These are phyloP conservation scores for Galendromus occidentalis DNA, from an alignment of 1,140 invertebrate species.

Conservation along the genomic window DNA sequence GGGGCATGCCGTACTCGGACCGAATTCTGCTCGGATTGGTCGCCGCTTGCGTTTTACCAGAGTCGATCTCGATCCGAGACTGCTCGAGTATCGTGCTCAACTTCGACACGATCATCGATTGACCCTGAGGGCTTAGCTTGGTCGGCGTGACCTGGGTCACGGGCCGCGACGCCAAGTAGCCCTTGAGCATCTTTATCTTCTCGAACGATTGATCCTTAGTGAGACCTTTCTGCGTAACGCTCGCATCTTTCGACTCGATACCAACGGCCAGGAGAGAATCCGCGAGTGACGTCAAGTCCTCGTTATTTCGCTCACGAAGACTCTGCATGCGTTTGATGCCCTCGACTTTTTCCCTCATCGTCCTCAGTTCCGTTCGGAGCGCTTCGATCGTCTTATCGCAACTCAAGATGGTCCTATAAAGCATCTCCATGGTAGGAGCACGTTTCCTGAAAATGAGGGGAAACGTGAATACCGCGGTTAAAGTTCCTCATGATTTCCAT, in stretches of 20 bases:
- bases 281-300: not conserved
- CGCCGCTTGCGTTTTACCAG: no score
- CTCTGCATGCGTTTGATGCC: not conserved
- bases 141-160: not conserved
- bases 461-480: not conserved
- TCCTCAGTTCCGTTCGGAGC: not conserved
- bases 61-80: not conserved
- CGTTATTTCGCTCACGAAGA: not conserved
- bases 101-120: not conserved
- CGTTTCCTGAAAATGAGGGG: not conserved
- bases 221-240: not conserved
- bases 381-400: constrained; percentile 1
- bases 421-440: not conserved
- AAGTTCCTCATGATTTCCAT: not conserved
- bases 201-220: not conserved
- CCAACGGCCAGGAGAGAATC: not conserved
- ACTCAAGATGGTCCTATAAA: not conserved
- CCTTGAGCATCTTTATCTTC: not conserved
- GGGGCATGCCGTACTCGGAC: no score
- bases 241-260: not conserved
- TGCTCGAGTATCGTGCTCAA: not conserved
- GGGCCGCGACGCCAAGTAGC: not conserved
- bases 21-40: no score
- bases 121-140: not conserved
- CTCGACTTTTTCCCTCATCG: not conserved